Evolutionary conservation across 2,888 invertebrate species (phyloP), one percentile per base, ranked within the genome.

Genomic region (Trachelus tabidus): DNA sequence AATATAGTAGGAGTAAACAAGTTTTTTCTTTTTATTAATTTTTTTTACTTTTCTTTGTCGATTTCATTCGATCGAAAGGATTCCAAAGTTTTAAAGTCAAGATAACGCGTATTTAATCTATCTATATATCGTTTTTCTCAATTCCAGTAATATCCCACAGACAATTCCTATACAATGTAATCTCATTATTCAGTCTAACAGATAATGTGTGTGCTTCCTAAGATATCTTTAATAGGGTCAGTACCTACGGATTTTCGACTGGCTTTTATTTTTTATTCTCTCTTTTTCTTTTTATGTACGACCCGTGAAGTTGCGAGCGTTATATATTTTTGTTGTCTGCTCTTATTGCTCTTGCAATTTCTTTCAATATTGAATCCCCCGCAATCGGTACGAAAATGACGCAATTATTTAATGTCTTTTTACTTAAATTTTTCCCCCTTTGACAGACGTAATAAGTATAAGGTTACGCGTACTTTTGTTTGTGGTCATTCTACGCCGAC

Each of bases 401-500:
- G 78, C 34, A 56, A 78, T 80, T 79, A 80, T 80, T 84, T 83
- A 79, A 81, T 75, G 76, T 78, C 76, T 79, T 77, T 80, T 78
- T 80, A 73, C 75, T 80, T 80, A 69, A 69, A 76, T 77, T 80
- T 79, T 56, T 56, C 2, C 23, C 6, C 56, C 56, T 56, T 56
- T 80, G 80, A 83, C 80, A 83, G 80, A 77, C 83, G 85, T 83
- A 82, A 85, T 84, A 84, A 84, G 85, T 73, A 71, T 77, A 80
- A 83, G 86, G 85, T 85, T 86, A 85, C 82, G 84, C 79, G 83
- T 85, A 81, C 85, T 82, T 79, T 81, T 83, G 79, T 87, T 82
- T 86, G 85, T 89, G 89, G 89, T 89, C 89, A 83, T 89, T 89
- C 87, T 88, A 88, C 87, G 82, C 87, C 86, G 88, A 85, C 79